These are phyloP conservation scores for Scaptomyza caliginosa DNA, from an alignment of 2,888 invertebrate species.

Conservation along the genomic window DNA sequence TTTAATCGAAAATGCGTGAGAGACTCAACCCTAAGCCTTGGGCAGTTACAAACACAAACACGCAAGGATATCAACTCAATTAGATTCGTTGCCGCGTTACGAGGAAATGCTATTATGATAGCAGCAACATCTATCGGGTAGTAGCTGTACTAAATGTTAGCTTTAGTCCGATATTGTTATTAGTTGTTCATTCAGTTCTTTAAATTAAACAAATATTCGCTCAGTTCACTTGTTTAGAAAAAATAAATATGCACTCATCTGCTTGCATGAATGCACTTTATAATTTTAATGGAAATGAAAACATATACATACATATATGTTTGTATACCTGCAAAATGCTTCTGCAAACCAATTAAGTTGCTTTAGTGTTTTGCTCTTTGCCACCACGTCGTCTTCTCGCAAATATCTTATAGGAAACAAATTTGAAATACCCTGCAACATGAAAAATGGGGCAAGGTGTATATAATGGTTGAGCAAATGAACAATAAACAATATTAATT, in stretches of 20 bases:
- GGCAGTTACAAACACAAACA: background rate
- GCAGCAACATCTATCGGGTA: background rate
- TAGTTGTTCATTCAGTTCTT: constrained; percentile 2
- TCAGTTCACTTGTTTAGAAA: background rate
- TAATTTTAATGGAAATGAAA: constrained; percentile 20
- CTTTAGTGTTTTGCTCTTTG: constrained; percentile 23
- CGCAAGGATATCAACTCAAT: background rate
- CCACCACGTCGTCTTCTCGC: background rate
- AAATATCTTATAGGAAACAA: constrained; percentile 13
- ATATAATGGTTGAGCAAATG: background rate
- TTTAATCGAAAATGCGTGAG: constrained; percentile 75
- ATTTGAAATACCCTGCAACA: background rate
- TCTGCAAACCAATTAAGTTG: constrained; percentile 31
- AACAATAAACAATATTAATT: no score
- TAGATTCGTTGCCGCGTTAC: constrained; percentile 10
- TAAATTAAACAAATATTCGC: background rate
- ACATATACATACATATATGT: background rate
- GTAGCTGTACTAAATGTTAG: background rate
- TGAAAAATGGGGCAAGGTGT: background rate
- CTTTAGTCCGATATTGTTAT: constrained; percentile 3
- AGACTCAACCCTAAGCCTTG: constrained; percentile 10
- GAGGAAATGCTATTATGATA: constrained; percentile 23
- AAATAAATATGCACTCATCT: background rate
- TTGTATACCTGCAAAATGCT: background rate
- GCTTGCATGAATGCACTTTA: constrained; percentile 6